Base-by-base conservation (phyloP, 1,140 invertebrate genomes). In the Diachasma alloeum region DNA sequence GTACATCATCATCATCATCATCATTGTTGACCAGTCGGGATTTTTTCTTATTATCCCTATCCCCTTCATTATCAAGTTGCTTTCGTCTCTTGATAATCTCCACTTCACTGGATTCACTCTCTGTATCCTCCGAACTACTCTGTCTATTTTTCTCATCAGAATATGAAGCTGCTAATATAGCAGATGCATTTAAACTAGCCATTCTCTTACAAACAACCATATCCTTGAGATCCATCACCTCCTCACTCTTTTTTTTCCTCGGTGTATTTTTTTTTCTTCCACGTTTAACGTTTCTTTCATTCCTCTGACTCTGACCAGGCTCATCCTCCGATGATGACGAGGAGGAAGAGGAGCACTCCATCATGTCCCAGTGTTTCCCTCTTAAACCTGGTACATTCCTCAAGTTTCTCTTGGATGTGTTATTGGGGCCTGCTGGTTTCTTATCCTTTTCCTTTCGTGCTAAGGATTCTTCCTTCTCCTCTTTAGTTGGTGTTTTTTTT, bases 121-220 rank as follows among this genome's bases (percentile, higher is more conserved):
- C 75, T 24, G 88, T 88, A 36, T 91, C 88, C 72, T 91, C 92
- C 24, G 90, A 82, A 0, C 90, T 90, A 81, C 91, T 91, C 19
- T 90, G 91, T 37, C 84, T 82, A 79, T 91, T 90, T 86, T 95
- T 95, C 84, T 97, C 96, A 44, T 91, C 90, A 4, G 92, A 93
- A 84, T 97, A 97, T 76, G 95, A 97, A 22, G 96, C 96, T 1
- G 96, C 95, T 78, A 98, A 90, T 80, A 98, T 98, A 15, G 97
- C 97, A 10, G 95, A 95, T 10, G 97, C 97, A 88, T 98, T 98
- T 22, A 98, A 88, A 84, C 95, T 97, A 10, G 97, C 97, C 96
- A 98, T 97, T 31, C 97, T 91, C 84, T 97, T 97, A 79, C 94
- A 93, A 1, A 96, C 95, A 0, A 97, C 94, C 93, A 96, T 96